Evolutionary conservation across 2,888 invertebrate species (phyloP).

Genomic region (Spisula subtruncata): DNA sequence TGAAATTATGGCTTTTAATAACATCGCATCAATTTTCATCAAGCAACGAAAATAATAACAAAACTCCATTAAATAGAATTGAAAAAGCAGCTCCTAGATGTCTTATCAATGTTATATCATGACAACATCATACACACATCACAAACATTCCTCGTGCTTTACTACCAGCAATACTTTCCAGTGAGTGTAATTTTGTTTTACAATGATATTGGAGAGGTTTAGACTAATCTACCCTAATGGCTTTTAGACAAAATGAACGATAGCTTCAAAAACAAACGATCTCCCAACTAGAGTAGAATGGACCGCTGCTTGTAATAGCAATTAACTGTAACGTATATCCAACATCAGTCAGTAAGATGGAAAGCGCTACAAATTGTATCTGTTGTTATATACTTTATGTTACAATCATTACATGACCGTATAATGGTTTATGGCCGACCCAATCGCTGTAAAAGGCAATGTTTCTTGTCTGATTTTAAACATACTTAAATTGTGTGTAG

Average conservation of each 20-base stretch:
- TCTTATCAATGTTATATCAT: slow-evolving; percentile 53
- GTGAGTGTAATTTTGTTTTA: slow-evolving; percentile 40
- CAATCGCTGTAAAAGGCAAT: not conserved
- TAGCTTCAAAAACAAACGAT: slow-evolving; percentile 29
- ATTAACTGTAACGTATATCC: slow-evolving; percentile 20
- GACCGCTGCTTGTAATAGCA: not conserved
- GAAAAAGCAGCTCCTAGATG: slow-evolving; percentile 41
- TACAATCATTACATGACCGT: not conserved
- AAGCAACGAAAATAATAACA: slow-evolving; percentile 56
- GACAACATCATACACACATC: slow-evolving; percentile 28
- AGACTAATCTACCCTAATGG: slow-evolving; percentile 41
- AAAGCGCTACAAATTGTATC: not conserved
- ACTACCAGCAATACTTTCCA: slow-evolving; percentile 36
- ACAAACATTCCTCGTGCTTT: slow-evolving; percentile 37
- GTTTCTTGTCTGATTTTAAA: no score
- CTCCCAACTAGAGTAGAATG: not conserved
- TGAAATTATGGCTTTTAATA: slow-evolving; percentile 58
- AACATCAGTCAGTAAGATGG: not conserved
- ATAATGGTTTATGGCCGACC: not conserved
- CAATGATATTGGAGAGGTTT: slow-evolving; percentile 38
- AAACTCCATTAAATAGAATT: slow-evolving; percentile 61
- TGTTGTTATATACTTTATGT: not conserved
- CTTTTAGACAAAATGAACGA: slow-evolving; percentile 47
- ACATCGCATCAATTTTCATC: slow-evolving; percentile 55
- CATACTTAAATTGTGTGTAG: no score